Percentiles rank a stretch among this genome's conserved stretches.
phyloP scores from a whole-genome alignment of 2,113 vertebrate species.

The Albula goreensis region DNA sequence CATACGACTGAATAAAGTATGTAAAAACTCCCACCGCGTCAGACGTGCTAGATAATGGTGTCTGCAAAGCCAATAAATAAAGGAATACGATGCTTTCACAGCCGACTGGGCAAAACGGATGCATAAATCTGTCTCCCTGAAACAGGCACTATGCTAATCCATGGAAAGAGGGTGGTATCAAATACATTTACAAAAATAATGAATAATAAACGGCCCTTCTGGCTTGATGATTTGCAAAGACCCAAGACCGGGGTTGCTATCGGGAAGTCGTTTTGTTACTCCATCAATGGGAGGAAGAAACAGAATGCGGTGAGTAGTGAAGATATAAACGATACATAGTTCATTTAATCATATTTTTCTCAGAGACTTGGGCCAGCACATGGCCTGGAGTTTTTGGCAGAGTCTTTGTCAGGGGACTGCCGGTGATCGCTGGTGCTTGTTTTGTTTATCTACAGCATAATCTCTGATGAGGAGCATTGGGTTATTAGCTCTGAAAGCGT shows the following conservation, averaged over 20 bases:
- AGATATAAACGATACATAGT: too few relatives aligned
- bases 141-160: background rate
- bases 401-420: too few relatives aligned
- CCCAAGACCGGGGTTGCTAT: background rate
- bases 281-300: too few relatives aligned
- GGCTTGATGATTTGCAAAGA: background rate
- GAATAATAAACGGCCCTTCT: background rate
- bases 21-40: background rate
- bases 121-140: background rate
- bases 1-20: too few relatives aligned
- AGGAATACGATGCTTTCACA: background rate
- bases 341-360: too few relatives aligned
- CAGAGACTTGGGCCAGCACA: too few relatives aligned
- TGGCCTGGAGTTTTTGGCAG: too few relatives aligned
- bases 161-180: background rate
- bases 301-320: too few relatives aligned
- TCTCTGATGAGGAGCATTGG: too few relatives aligned
- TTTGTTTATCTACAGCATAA: too few relatives aligned
- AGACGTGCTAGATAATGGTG: background rate
- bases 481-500: too few relatives aligned
- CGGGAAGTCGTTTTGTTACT: background rate
- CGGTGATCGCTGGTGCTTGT: too few relatives aligned
- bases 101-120: background rate
- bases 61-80: background rate
- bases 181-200: background rate